A percentile compares a stretch with the other conserved stretches of the same genome.
phyloP scores from a whole-genome alignment of 2,888 invertebrate genomes.

The Ophion slaviceki region DNA sequence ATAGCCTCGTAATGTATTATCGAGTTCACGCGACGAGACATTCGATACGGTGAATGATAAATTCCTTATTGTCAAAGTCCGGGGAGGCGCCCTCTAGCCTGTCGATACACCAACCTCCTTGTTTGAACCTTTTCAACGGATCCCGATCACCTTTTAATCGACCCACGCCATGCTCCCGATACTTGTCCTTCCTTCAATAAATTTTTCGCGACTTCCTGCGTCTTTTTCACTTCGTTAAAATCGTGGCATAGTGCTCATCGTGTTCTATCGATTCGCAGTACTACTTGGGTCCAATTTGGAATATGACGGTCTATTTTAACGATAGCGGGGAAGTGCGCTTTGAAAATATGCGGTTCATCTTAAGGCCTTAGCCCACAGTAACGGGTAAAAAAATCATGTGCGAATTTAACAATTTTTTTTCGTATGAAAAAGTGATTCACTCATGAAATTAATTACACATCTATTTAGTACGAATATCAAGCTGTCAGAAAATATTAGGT shows the following conservation, averaged over 20 bases:
- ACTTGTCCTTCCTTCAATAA: conserved; percentile 40
- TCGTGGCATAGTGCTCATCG: neutral
- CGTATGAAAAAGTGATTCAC: no score
- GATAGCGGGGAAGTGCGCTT: no score
- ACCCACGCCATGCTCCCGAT: conserved; percentile 49
- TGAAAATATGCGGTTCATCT: no score
- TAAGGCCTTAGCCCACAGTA: no score
- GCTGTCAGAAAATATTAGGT: no score
- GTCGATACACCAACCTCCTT: conserved; percentile 21
- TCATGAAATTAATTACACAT: no score
- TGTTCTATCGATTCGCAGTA: neutral
- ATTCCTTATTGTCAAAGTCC: conserved; percentile 52
- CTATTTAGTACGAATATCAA: no score
- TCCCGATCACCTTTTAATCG: conserved; percentile 31
- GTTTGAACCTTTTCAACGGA: conserved; percentile 29
- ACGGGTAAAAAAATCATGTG: no score
- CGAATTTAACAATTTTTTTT: no score
- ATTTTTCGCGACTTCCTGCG: conserved; percentile 36
- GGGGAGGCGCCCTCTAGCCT: conserved; percentile 41
- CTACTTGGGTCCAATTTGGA: neutral
- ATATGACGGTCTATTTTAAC: no score
- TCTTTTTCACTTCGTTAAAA: neutral
- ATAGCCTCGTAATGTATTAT: conserved; percentile 61
- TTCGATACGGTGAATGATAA: conserved; percentile 55
- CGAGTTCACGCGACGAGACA: conserved; percentile 34